These are phyloP conservation scores for Oxyscelio sp. DNA, from an alignment of 2,888 invertebrate genomes.

Conservation along the genomic window DNA sequence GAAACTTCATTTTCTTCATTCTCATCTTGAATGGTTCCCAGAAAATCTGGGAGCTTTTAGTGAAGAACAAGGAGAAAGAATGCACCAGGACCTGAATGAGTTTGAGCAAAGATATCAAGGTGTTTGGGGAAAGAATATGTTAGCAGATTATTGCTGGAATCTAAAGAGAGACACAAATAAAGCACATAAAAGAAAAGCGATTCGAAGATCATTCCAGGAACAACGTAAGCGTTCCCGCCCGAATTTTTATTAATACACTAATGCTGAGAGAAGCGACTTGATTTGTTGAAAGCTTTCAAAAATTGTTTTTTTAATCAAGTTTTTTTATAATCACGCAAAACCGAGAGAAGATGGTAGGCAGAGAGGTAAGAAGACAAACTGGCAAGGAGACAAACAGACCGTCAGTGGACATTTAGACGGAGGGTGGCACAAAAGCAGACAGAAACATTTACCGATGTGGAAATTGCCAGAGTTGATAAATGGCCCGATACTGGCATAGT, in stretches of 20 bases:
- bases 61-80: slow-evolving; percentile 83
- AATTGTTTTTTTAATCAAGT: background rate
- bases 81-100: slow-evolving; percentile 82
- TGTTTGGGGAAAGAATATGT: background rate
- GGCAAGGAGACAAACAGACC: too few relatives aligned
- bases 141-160: background rate
- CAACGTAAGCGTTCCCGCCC: slow-evolving; percentile 1
- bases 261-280: slow-evolving; percentile 1
- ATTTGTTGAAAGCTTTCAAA: slow-evolving; percentile 1
- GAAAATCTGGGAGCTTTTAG: too few relatives aligned
- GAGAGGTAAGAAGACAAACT: too few relatives aligned
- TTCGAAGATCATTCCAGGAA: background rate
- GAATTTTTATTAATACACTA: background rate
- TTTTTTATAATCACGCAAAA: background rate
- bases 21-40: too few relatives aligned
- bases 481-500: too few relatives aligned
- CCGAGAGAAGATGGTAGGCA: background rate
- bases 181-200: background rate
- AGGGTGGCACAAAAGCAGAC: too few relatives aligned
- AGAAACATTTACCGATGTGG: too few relatives aligned
- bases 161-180: slow-evolving; percentile 4
- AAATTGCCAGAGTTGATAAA: too few relatives aligned
- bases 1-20: background rate
- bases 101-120: slow-evolving; percentile 84
- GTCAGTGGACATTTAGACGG: too few relatives aligned